Evolutionary conservation across 2,113 vertebrate species (phyloP).

Genomic region (Dolichotis patagonum): DNA sequence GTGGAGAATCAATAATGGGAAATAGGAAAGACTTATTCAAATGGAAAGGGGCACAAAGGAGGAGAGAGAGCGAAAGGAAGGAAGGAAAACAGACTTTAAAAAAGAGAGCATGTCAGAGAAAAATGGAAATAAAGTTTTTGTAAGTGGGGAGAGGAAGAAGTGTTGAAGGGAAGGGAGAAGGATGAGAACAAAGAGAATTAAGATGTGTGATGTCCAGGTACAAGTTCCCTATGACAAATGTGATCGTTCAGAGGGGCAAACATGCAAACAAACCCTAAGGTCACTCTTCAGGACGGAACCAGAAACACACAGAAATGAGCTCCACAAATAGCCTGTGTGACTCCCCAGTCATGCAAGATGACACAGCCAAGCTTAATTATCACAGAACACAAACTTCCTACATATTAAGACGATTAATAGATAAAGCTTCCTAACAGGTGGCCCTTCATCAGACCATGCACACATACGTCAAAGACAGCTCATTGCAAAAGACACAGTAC

Average conservation of each 20-base stretch:
- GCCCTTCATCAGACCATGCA: background rate
- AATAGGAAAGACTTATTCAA: background rate
- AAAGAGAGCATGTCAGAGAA: background rate
- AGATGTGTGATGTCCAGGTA: background rate
- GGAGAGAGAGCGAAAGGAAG: background rate
- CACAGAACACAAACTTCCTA: background rate
- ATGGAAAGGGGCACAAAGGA: background rate
- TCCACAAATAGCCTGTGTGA: background rate
- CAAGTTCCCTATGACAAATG: background rate
- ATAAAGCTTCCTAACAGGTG: background rate
- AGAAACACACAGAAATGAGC: background rate
- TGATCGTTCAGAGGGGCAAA: background rate
- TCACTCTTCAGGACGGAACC: background rate
- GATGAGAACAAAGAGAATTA: background rate
- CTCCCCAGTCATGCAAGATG: background rate
- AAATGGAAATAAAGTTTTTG: background rate
- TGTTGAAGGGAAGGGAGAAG: background rate
- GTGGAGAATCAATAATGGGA: background rate
- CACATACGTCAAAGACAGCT: background rate
- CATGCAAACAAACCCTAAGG: background rate
- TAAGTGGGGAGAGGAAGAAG: background rate
- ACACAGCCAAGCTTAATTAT: background rate
- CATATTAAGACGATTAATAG: background rate
- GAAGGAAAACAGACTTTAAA: background rate
- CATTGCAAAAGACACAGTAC: background rate